A percentile compares a stretch with the other conserved stretches of the same genome.
phyloP scores from a whole-genome alignment of 2,113 vertebrate genomes.

The Guaruba guarouba region DNA sequence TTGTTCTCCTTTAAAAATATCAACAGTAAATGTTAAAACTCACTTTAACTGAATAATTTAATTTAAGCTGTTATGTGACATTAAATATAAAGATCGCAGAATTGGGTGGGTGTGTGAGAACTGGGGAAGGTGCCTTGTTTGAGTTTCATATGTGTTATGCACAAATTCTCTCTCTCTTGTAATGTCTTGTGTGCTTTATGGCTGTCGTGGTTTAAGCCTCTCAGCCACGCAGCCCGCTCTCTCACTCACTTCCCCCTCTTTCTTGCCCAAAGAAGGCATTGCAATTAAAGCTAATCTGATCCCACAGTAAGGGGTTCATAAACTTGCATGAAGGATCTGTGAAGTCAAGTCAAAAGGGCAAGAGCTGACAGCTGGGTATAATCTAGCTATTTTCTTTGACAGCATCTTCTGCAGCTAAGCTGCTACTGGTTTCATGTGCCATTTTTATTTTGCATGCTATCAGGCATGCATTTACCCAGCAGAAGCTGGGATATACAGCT shows the following conservation, averaged over 20 bases:
- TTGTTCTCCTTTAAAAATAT: background rate
- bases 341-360: background rate
- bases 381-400: background rate
- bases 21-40: background rate
- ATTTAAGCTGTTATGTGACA: background rate
- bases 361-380: background rate
- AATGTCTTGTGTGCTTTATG: background rate
- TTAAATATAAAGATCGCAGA: background rate
- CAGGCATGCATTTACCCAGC: background rate
- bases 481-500: background rate
- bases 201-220: background rate
- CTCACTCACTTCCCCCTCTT: no score
- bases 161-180: background rate
- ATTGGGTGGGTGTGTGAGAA: background rate
- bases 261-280: background rate
- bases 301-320: background rate
- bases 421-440: background rate
- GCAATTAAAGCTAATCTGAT: background rate
- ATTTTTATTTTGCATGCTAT: background rate
- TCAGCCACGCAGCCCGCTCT: no score
- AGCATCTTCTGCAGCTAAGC: background rate
- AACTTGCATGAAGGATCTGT: background rate
- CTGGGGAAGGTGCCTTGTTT: background rate
- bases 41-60: background rate
- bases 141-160: background rate